A percentile compares a stretch with the other conserved stretches of the same genome.
These are phyloP conservation scores for Peucedramus taeniatus DNA, from an alignment of 2,113 vertebrate genomes.

Conservation along the genomic window DNA sequence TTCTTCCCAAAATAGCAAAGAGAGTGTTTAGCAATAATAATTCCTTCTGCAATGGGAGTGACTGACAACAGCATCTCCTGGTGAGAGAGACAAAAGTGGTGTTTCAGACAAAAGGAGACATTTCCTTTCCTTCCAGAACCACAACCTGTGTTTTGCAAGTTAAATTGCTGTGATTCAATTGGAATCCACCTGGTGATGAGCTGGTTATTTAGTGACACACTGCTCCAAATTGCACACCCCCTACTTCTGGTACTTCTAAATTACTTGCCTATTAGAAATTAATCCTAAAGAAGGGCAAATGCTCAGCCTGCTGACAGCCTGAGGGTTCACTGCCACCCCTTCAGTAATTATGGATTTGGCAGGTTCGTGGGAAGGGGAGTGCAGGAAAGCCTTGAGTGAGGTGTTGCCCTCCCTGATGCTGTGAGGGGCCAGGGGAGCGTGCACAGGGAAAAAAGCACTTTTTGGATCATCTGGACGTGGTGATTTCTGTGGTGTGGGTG, in stretches of 20 bases:
- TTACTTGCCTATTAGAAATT: not conserved
- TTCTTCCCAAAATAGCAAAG: not conserved
- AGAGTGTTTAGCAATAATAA: not conserved
- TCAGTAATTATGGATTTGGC: not conserved
- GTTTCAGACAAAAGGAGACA: not conserved
- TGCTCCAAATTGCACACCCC: not conserved
- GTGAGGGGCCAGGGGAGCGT: accelerated
- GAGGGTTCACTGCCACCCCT: not conserved
- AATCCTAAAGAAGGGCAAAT: not conserved
- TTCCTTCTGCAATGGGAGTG: not conserved
- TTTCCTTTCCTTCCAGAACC: not conserved
- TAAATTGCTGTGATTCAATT: not conserved
- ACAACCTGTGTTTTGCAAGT: conserved; percentile 28
- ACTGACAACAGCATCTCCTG: not conserved
- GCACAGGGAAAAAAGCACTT: accelerated
- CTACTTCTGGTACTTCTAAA: not conserved
- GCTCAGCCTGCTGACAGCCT: not conserved
- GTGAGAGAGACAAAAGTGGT: not conserved
- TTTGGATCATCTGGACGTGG: accelerated
- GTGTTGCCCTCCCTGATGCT: accelerated
- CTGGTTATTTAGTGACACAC: not conserved
- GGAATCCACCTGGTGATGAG: not conserved
- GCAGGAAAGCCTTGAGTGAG: not conserved
- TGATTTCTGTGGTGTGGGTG: not conserved
- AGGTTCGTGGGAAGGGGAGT: not conserved